These are phyloP conservation scores for Vicugna pacos DNA, from an alignment of 2,113 vertebrate genomes.

Conservation along the genomic window DNA sequence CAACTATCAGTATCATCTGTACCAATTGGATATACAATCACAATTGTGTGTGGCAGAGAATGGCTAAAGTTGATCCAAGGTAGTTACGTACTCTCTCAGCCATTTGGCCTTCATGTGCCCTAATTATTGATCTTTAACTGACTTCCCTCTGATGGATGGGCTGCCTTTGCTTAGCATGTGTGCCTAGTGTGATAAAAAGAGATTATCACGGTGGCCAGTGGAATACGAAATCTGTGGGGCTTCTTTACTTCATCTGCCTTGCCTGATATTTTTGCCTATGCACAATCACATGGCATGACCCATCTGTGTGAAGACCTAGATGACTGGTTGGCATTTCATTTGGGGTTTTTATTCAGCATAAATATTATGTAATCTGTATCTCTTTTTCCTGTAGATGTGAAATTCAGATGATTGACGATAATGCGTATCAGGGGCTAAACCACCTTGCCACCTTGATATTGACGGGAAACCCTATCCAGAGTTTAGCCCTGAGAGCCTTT, in stretches of 20 bases:
- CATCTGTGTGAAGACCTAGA: not conserved
- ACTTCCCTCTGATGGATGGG: not conserved
- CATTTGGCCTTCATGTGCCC: not conserved
- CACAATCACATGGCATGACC: not conserved
- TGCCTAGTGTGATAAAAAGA: not conserved
- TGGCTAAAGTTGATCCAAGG: not conserved
- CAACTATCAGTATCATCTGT: not conserved
- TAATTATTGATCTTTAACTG: slow-evolving; percentile 1
- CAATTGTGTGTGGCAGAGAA: not conserved
- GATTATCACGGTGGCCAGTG: not conserved
- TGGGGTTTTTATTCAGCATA: not conserved
- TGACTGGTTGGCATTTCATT: not conserved
- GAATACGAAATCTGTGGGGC: not conserved
- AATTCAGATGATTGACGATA: slow-evolving; percentile 84
- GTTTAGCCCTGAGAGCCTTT: slow-evolving; percentile 81
- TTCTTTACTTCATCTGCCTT: not conserved
- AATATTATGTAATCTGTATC: slow-evolving; percentile 13
- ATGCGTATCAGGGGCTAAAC: slow-evolving; percentile 83
- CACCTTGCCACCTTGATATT: slow-evolving; percentile 87
- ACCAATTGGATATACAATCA: not conserved
- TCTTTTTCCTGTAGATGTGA: slow-evolving; percentile 84
- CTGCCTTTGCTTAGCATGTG: not conserved
- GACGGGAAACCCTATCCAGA: slow-evolving; percentile 87
- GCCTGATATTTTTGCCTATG: not conserved
- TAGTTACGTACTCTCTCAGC: not conserved